phyloP scores from a whole-genome alignment of 2,113 vertebrate species.

The Capreolus pygargus region DNA sequence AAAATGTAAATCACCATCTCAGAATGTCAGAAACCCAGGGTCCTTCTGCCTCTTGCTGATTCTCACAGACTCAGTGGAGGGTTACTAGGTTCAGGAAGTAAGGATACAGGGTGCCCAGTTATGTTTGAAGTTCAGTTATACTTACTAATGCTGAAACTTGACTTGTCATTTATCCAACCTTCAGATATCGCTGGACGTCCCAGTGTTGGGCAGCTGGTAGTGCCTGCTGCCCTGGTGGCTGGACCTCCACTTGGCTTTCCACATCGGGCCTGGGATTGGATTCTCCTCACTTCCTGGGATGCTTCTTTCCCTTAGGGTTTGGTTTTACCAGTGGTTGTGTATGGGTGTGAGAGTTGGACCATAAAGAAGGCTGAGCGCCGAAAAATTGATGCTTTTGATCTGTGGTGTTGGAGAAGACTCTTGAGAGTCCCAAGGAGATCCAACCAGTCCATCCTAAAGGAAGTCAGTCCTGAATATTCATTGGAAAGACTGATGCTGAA shows the following conservation, averaged over 20 bases:
- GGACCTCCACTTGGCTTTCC: too few species aligned
- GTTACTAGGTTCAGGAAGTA: background rate
- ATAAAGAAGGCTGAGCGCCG: background rate
- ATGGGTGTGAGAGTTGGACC: background rate
- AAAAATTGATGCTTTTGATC: background rate
- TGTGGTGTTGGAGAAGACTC: background rate
- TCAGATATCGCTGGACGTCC: rapidly evolving
- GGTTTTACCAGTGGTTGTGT: background rate
- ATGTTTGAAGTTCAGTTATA: background rate
- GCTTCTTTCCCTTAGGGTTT: conserved; percentile 50
- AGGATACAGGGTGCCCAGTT: background rate
- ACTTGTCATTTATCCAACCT: background rate
- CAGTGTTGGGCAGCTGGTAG: too few species aligned
- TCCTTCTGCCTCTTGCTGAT: background rate
- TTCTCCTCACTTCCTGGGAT: background rate
- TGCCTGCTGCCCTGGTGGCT: background rate
- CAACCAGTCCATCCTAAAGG: background rate
- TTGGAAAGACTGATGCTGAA: background rate
- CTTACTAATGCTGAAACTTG: background rate
- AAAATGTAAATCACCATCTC: background rate
- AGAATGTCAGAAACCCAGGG: background rate
- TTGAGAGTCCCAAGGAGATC: background rate
- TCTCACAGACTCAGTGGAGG: too few species aligned
- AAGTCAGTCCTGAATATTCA: background rate
- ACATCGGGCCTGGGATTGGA: background rate